phyloP scores from a whole-genome alignment of 53 echinoderm and acorn worm genomes.

The Crossaster papposus region DNA sequence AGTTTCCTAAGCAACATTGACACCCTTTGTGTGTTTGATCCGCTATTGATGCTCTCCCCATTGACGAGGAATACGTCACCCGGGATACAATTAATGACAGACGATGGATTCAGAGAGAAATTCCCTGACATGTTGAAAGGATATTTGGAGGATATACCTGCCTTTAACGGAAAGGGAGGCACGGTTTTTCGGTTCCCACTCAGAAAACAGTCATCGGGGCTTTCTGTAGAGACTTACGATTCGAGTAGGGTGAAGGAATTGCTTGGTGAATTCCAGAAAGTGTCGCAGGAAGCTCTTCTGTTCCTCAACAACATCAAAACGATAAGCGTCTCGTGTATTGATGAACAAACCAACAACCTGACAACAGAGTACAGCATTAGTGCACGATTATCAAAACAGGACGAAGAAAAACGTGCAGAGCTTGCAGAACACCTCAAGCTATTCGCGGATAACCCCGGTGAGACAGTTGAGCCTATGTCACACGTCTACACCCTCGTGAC shows the following conservation, averaged over 20 bases:
- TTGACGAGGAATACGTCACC: conserved; percentile 52
- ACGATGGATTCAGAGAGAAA: conserved; percentile 3
- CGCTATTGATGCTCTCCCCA: conserved; percentile 63
- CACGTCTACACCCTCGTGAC: conserved; percentile 25
- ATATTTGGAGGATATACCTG: conserved; percentile 39
- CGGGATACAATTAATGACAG: conserved; percentile 50
- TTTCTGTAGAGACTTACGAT: conserved; percentile 20
- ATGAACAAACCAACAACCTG: background rate
- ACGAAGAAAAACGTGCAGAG: background rate
- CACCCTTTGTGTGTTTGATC: conserved; percentile 84
- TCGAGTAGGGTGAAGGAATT: background rate
- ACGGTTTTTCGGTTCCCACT: conserved; percentile 66
- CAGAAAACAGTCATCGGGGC: background rate
- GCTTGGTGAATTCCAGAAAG: conserved; percentile 13
- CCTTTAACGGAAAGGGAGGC: conserved; percentile 41
- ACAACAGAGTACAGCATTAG: conserved; percentile 37
- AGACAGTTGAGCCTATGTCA: background rate
- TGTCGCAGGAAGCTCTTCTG: conserved; percentile 63
- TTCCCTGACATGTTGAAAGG: conserved; percentile 65
- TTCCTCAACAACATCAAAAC: conserved; percentile 80
- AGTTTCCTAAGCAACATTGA: conserved; percentile 76
- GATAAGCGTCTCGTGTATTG: conserved; percentile 74
- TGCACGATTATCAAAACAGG: conserved; percentile 51
- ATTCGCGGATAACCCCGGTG: background rate
- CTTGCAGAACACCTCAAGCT: conserved; percentile 43